phyloP scores from a whole-genome alignment of 2,113 vertebrate genomes.

The Hemicordylus capensis region DNA sequence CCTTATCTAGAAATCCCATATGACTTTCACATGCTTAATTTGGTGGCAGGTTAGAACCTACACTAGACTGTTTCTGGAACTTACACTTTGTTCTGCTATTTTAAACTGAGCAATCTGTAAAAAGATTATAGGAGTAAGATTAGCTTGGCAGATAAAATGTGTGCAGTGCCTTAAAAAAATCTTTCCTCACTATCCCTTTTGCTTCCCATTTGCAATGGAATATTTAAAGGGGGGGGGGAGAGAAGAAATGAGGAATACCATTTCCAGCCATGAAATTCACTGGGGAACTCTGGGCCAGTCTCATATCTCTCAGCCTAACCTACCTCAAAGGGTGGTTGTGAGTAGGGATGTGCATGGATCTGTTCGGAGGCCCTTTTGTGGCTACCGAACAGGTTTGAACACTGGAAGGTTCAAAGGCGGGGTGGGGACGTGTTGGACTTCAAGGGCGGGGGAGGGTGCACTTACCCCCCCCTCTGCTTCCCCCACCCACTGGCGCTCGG shows the following conservation, averaged over 20 bases:
- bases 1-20: not conserved
- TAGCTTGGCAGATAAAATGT: not conserved
- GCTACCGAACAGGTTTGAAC: no score
- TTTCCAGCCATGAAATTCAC: no score
- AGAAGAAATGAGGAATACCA: not conserved
- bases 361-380: no score
- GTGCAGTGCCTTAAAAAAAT: not conserved
- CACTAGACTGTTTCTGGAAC: not conserved
- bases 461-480: no score
- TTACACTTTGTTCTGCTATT: not conserved
- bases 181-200: not conserved
- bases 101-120: not conserved
- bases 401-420: no score
- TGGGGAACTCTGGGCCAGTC: no score
- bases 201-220: not conserved
- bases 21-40: not conserved
- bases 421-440: no score
- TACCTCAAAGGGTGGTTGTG: no score
- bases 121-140: not conserved
- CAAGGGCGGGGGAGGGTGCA: no score
- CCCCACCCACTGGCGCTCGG: no score
- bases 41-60: not conserved
- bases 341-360: no score
- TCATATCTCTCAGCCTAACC: no score
- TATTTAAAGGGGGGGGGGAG: not conserved